phyloP scores from a whole-genome alignment of 1,140 invertebrate genomes.

The Bombus breviceps region DNA sequence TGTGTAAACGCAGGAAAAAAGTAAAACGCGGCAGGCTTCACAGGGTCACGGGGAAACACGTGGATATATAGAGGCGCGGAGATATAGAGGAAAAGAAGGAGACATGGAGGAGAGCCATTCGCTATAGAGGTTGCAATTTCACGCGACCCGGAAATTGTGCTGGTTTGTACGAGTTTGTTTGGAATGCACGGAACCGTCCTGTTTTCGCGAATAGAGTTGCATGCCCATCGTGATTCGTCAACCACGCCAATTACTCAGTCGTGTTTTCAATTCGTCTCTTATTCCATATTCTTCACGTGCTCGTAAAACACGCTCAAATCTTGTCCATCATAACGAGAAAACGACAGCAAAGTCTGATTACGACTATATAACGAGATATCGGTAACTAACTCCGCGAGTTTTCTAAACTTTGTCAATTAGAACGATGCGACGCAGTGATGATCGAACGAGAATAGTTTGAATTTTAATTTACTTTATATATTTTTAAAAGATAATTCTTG shows the following conservation, averaged over 20 bases:
- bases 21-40: not conserved
- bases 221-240: slow-evolving; percentile 46
- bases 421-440: not conserved
- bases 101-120: not conserved
- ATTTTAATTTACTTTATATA: too few species aligned
- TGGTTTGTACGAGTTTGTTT: slow-evolving; percentile 62
- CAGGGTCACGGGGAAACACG: not conserved
- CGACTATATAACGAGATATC: not conserved
- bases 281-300: slow-evolving; percentile 16
- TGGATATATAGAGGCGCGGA: not conserved
- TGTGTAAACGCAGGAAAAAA: slow-evolving; percentile 23
- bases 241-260: slow-evolving; percentile 38
- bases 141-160: slow-evolving; percentile 56
- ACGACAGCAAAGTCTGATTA: not conserved
- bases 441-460: too few species aligned
- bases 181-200: slow-evolving; percentile 38
- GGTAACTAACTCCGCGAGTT: not conserved
- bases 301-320: not conserved
- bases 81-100: not conserved
- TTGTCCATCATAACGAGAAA: not conserved
- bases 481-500: too few species aligned
- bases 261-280: slow-evolving; percentile 37
- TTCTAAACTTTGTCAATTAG: not conserved
- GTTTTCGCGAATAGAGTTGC: slow-evolving; percentile 39
- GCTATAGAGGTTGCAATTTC: slow-evolving; percentile 41